Evolutionary conservation across 2,113 vertebrate genomes (phyloP), one percentile per base, ranked within the genome.

Genomic region (Albula goreensis): DNA sequence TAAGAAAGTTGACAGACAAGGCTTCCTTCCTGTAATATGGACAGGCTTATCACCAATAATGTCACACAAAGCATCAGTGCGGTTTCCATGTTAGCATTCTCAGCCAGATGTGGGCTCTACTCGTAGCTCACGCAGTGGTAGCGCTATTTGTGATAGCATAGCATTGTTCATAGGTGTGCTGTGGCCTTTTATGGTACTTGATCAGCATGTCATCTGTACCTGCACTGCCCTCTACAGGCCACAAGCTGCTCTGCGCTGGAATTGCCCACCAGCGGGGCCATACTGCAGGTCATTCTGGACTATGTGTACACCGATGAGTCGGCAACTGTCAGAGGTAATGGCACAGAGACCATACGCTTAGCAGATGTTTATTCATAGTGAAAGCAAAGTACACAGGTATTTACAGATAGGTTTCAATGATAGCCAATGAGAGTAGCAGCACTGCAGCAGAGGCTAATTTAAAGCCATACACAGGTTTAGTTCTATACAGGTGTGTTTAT

Each of bases 261-360:
- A 90, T 96, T 99, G 96, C 96, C 97, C 3, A 97, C 97, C 51
- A 96, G 94, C 91, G 97, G 97, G 81, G 97, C 98, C 77, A 94
- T 98, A 78, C 93, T 99, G 48, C 96, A 97, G 89, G 97, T 96
- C 91, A 95, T 99, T 89, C 92, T 99, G 48, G 97, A 99, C 93
- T 99, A 99, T 90, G 94, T 99, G 90, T 99, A 99, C 89, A 97
- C 96, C 22, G 98, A 99, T 89, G 97, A 99, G 94, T 97, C 96
- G 89, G 91, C 95, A 88, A 92, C 93, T 2, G 91, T 99, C 88
- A 98, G 96, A 97, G 98, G 98, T 99, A 49, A 92, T 80, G 49
- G 3, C 51, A 66, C 60, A 82, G 13, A 66, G 31, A 19, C 22
- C 25, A 25, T 41, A 41, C 60, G 6, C 5, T 66, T 66, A 22